Base-by-base conservation (phyloP, 2,797 vertebrate genomes). In the Pseudomugil gertrudae region DNA sequence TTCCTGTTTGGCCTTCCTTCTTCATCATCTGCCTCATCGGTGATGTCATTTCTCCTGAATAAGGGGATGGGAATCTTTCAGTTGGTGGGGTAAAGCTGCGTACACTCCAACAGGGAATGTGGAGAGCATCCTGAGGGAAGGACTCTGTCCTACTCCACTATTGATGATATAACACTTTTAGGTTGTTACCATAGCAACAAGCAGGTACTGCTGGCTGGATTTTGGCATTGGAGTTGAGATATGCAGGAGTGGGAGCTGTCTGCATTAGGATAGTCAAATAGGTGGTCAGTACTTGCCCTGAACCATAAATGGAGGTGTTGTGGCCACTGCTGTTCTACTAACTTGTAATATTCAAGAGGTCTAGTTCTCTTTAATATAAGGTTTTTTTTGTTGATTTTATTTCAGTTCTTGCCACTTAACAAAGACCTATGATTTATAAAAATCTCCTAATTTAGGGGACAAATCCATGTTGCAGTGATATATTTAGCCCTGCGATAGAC, bases 131-230 rank as follows among this genome's bases (percentile, higher is more conserved):
- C 59, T 26, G 55, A 63, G 27, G 62, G 66, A 27, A 69, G 71
- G 58, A 71, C 66, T 61, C 53, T 76, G 51, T 73, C 69, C 64
- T 63, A 33, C 79, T 30, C 64, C 15, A 38, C 70, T 62, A 35
- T 53, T 75, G 73, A 84, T 88, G 83, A 83, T 78, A 74, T 83
- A 83, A 87, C 76, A 80, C 69, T 84, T 86, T 80, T 54, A 71
- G 73, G 59, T 50, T 15, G 84, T 89, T 83, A 84, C 80, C 80
- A 80, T 85, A 77, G 86, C 78, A 84, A 89, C 76, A 13, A 74
- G 67, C 52, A 64, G 72, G 78, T 66, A 76, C 79, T 64, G 53
- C 76, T 79, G 78, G 75, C 48, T 83, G 66, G 75, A 74, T 81
- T 69, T 38, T 83, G 75, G 71, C 52, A 63, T 74, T 15, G 57